Evolutionary conservation across 2,113 vertebrate species (phyloP).

Genomic region (Petaurus breviceps): DNA sequence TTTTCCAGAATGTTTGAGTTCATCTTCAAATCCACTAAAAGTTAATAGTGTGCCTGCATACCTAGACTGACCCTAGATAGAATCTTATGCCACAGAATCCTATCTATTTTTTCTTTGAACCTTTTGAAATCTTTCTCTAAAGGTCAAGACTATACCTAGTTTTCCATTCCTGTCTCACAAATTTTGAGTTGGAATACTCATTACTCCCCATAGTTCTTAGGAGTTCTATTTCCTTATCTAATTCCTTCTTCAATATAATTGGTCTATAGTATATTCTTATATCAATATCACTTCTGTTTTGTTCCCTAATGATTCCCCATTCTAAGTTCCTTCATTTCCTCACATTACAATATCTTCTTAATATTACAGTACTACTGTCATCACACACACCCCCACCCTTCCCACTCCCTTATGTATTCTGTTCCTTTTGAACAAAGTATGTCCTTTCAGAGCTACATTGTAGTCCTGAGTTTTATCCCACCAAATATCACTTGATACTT

Average conservation of each 20-base stretch:
- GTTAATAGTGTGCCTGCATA: neutral
- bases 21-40: neutral
- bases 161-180: neutral
- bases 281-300: neutral
- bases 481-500: too few relatives aligned
- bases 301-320: neutral
- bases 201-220: neutral
- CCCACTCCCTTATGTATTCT: neutral
- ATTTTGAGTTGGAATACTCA: neutral
- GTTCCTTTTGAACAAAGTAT: neutral
- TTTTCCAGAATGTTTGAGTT: neutral
- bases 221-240: neutral
- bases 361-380: neutral
- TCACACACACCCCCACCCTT: neutral
- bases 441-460: too few relatives aligned
- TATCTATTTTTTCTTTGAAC: neutral
- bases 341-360: neutral
- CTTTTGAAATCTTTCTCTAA: neutral
- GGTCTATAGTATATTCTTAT: neutral
- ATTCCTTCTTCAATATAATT: neutral
- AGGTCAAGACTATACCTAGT: neutral
- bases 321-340: neutral
- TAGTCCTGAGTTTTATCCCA: too few relatives aligned
- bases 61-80: neutral
- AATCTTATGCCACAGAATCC: neutral